These are phyloP conservation scores for Brachypalpus laphriformis DNA, from an alignment of 2,888 invertebrate genomes.

Conservation along the genomic window DNA sequence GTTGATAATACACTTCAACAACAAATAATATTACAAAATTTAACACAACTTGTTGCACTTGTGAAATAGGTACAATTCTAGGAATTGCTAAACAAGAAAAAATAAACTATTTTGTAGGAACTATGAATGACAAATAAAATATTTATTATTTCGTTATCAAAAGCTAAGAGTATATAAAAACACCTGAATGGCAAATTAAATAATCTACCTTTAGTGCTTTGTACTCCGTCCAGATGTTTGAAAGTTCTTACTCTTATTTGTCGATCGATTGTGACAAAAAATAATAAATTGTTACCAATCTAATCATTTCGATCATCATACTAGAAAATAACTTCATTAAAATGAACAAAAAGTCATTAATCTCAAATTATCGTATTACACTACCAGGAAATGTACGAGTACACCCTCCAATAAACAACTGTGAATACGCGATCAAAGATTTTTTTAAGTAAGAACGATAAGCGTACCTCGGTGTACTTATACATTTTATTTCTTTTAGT, in stretches of 20 bases:
- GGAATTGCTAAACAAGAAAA: not conserved
- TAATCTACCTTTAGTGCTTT: not conserved
- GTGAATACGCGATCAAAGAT: not conserved
- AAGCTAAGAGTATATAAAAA: not conserved
- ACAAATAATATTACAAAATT: no score
- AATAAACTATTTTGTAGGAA: no score
- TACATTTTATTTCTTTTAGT: not conserved
- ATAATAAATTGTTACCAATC: not conserved
- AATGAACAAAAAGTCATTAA: not conserved
- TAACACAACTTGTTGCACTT: no score
- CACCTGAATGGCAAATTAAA: not conserved
- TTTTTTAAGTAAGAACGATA: not conserved
- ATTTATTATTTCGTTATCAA: not conserved
- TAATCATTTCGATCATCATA: not conserved
- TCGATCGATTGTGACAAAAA: not conserved
- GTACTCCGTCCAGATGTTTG: not conserved
- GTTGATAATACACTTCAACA: no score
- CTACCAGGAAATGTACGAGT: not conserved
- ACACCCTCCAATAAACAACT: not conserved
- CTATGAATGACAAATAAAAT: not conserved
- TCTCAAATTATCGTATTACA: not conserved
- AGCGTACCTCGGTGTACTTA: not conserved
- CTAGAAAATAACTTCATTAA: not conserved
- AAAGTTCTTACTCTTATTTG: not conserved
- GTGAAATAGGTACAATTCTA: no score